These are phyloP conservation scores for Aleiodes sp. DNA, from an alignment of 1,140 invertebrate species.

Conservation along the genomic window DNA sequence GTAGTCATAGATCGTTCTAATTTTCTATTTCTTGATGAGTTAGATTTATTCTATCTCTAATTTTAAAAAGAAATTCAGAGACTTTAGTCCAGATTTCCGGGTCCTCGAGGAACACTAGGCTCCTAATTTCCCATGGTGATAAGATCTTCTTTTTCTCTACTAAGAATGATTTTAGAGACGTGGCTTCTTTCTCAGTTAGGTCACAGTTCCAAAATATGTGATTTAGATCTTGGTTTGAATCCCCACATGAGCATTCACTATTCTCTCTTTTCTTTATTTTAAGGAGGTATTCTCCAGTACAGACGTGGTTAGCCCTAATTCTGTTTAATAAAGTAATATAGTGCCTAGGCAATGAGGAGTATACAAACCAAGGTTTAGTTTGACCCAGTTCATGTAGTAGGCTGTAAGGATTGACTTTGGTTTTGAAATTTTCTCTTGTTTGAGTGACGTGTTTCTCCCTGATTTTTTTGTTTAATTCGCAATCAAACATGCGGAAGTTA, in stretches of 20 bases:
- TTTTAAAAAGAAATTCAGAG: too few relatives aligned
- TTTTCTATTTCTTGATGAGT: too few relatives aligned
- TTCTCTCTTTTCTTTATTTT: background rate
- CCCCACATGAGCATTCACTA: background rate
- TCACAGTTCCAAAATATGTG: background rate
- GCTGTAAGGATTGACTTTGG: background rate
- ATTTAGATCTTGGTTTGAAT: background rate
- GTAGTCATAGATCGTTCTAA: too few relatives aligned
- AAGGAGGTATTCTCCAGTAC: conserved; percentile 1
- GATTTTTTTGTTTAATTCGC: background rate
- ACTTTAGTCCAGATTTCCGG: too few relatives aligned
- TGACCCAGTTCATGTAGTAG: background rate
- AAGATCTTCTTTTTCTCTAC: background rate
- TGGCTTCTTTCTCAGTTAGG: background rate
- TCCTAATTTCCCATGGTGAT: too few relatives aligned
- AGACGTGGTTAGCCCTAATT: background rate
- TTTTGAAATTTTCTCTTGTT: background rate
- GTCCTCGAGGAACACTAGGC: too few relatives aligned
- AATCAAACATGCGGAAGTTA: background rate
- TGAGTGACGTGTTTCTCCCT: background rate
- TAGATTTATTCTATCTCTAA: too few relatives aligned
- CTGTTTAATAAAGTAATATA: conserved; percentile 2
- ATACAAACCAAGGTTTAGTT: background rate
- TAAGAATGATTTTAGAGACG: background rate
- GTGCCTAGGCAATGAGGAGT: conserved; percentile 15